These are phyloP conservation scores for Endomychus coccineus DNA, from an alignment of 2,888 invertebrate genomes.

Conservation along the genomic window DNA sequence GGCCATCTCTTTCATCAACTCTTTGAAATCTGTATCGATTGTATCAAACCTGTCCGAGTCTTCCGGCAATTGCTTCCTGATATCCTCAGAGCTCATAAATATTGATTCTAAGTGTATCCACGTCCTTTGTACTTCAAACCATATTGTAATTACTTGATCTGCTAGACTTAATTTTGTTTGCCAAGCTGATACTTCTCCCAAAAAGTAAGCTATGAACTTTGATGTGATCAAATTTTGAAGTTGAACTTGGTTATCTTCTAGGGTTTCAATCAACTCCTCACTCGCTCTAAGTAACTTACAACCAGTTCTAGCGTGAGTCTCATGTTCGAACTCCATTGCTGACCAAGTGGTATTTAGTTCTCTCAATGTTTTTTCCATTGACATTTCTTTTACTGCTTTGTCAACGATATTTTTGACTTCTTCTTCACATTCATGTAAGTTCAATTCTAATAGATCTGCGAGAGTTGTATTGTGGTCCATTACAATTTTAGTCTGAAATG, in stretches of 20 bases:
- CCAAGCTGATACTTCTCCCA: slow-evolving; percentile 92
- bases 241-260: slow-evolving; percentile 97
- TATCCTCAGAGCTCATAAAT: slow-evolving; percentile 97
- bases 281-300: slow-evolving; percentile 80
- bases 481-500: slow-evolving; percentile 76
- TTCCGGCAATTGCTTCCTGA: slow-evolving; percentile 85
- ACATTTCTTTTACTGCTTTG: slow-evolving; percentile 97
- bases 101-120: slow-evolving; percentile 97
- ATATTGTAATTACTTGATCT: slow-evolving; percentile 85
- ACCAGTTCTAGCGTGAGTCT: slow-evolving; percentile 80
- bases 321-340: slow-evolving; percentile 87
- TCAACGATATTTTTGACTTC: slow-evolving; percentile 97
- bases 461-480: slow-evolving; percentile 90
- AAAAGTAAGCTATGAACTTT: slow-evolving; percentile 92
- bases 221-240: slow-evolving; percentile 94
- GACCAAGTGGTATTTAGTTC: slow-evolving; percentile 90
- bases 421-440: slow-evolving; percentile 94
- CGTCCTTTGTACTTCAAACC: slow-evolving; percentile 95
- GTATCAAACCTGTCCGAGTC: slow-evolving; percentile 89
- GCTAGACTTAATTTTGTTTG: slow-evolving; percentile 87
- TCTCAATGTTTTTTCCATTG: slow-evolving; percentile 91
- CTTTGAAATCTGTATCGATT: slow-evolving; percentile 86
- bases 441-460: slow-evolving; percentile 82
- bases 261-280: slow-evolving; percentile 91
- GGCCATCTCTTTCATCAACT: slow-evolving; percentile 67